Evolutionary conservation across 2,797 vertebrate species (phyloP).

Genomic region (Arctocebus calabarensis): DNA sequence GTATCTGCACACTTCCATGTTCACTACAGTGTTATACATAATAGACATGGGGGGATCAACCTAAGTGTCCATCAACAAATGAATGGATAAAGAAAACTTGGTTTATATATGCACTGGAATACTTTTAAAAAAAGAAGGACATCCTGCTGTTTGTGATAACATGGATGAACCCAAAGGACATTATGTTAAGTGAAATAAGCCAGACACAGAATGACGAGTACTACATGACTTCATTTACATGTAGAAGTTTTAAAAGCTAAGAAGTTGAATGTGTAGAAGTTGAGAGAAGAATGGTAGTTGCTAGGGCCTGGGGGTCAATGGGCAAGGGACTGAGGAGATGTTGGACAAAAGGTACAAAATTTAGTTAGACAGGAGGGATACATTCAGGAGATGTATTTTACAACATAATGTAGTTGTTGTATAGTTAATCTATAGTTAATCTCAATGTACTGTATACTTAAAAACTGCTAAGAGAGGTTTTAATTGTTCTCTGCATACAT

Average conservation of each 20-base stretch:
- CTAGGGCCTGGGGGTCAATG: neutral
- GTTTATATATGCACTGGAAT: neutral
- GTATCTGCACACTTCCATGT: neutral
- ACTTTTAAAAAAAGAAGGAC: neutral
- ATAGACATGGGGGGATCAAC: neutral
- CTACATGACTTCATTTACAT: neutral
- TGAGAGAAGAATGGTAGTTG: neutral
- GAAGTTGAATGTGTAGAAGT: neutral
- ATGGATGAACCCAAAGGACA: neutral
- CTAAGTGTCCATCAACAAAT: neutral
- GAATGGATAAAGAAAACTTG: neutral
- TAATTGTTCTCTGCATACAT: neutral
- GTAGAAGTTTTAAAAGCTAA: neutral
- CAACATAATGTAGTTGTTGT: neutral
- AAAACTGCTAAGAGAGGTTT: neutral
- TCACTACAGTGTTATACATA: neutral
- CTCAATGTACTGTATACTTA: neutral
- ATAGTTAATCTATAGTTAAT: neutral
- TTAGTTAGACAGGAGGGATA: neutral
- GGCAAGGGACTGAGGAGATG: neutral
- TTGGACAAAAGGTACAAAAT: neutral
- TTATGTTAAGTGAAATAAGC: neutral
- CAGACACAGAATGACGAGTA: neutral
- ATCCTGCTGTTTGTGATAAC: neutral
- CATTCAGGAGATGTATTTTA: neutral